phyloP scores from a whole-genome alignment of 1,140 invertebrate species.

The Pachyrhynchus sulphureomaculatus region DNA sequence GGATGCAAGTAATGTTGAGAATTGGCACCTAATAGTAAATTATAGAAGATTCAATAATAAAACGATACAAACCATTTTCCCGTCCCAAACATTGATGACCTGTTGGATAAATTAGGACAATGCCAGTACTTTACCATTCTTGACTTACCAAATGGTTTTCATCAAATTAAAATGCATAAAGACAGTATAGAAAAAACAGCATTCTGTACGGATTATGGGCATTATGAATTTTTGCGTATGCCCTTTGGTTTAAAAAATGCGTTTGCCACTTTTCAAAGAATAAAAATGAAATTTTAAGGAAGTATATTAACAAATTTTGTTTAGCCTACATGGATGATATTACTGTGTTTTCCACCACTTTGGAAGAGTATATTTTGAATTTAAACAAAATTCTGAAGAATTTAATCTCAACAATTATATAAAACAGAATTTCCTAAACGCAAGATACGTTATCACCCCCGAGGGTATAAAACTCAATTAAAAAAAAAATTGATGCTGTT shows the following conservation, averaged over 20 bases:
- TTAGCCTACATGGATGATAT: constrained; percentile 48
- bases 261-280: constrained; percentile 37
- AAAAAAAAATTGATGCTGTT: constrained; percentile 30
- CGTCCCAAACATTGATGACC: constrained; percentile 52
- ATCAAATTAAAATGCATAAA: constrained; percentile 11
- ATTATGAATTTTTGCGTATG: constrained; percentile 48
- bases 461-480: constrained; percentile 34
- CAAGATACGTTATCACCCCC: constrained; percentile 32
- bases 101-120: constrained; percentile 44
- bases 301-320: constrained; percentile 31
- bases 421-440: too few relatives aligned
- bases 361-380: constrained; percentile 35
- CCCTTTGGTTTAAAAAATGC: constrained; percentile 34
- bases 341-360: constrained; percentile 26
- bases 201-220: constrained; percentile 32
- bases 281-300: constrained; percentile 43
- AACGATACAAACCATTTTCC: constrained; percentile 54
- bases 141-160: constrained; percentile 42
- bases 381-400: constrained; percentile 31
- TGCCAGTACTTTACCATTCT: constrained; percentile 48
- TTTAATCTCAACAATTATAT: too few relatives aligned
- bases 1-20: constrained; percentile 1
- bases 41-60: constrained; percentile 50
- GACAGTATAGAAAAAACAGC: constrained; percentile 50
- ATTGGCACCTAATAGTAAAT: constrained; percentile 39